Evolutionary conservation across 2,888 invertebrate species (phyloP).

Genomic region (Leptinotarsa peninsularis): DNA sequence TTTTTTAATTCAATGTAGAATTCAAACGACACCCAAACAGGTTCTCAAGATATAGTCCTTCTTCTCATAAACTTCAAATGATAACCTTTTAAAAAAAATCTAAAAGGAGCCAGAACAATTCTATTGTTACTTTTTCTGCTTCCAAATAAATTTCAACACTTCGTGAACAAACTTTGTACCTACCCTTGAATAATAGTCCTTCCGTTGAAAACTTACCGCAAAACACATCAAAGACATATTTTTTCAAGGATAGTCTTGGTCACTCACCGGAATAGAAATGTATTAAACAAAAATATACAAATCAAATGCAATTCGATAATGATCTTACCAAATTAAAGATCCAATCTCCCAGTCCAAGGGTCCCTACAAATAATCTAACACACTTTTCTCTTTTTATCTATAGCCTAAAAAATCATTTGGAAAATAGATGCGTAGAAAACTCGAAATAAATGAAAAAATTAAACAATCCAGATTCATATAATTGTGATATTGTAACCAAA

Average conservation of each 20-base stretch:
- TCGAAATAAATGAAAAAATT: conserved; percentile 34
- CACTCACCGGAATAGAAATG: conserved; percentile 32
- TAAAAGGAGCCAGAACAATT: too few relatives aligned
- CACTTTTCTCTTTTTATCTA: conserved; percentile 43
- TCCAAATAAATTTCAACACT: conserved; percentile 5
- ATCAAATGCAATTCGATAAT: conserved; percentile 30
- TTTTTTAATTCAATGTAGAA: too few relatives aligned
- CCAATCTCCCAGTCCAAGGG: conserved; percentile 48
- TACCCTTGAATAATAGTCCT: conserved; percentile 33
- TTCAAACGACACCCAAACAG: too few relatives aligned
- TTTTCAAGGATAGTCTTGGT: conserved; percentile 37
- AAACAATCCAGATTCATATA: conserved; percentile 42
- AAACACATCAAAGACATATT: conserved; percentile 16
- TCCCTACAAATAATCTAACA: conserved; percentile 51
- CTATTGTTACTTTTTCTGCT: not conserved
- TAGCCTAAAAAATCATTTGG: conserved; percentile 45
- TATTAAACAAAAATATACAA: conserved; percentile 41
- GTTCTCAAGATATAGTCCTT: too few relatives aligned
- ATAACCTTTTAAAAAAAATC: too few relatives aligned
- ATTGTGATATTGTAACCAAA: conserved; percentile 21
- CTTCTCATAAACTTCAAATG: too few relatives aligned
- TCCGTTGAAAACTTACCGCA: conserved; percentile 8
- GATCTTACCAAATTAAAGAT: conserved; percentile 48
- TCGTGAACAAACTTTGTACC: conserved; percentile 43
- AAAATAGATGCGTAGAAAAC: conserved; percentile 8